Evolutionary conservation across 1,140 invertebrate species (phyloP).

Genomic region (Drosophila neocordata): DNA sequence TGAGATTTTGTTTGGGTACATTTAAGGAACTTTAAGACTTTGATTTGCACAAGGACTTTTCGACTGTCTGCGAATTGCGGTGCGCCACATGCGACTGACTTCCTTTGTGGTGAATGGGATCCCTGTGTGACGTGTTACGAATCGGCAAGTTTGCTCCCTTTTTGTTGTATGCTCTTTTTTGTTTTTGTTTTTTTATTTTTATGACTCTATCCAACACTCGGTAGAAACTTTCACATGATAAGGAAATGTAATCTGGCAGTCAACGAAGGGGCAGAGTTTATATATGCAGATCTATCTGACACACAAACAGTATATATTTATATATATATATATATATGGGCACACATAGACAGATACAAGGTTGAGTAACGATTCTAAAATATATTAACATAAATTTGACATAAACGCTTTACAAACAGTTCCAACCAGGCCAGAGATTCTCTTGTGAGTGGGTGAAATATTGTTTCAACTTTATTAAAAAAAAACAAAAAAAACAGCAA

Average conservation of each 20-base stretch:
- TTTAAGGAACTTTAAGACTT: constrained; percentile 74
- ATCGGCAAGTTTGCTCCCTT: constrained; percentile 62
- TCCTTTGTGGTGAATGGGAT: constrained; percentile 7
- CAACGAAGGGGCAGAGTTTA: constrained; percentile 28
- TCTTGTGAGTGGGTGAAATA: constrained; percentile 38
- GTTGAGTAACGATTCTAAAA: constrained; percentile 70
- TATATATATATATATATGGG: constrained; percentile 56
- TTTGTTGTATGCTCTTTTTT: constrained; percentile 15
- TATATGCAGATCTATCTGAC: constrained; percentile 74
- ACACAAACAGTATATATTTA: constrained; percentile 17
- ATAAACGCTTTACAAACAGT: constrained; percentile 79
- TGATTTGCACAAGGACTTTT: constrained; percentile 56
- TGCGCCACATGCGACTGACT: constrained; percentile 47
- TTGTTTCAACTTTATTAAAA: constrained; percentile 79
- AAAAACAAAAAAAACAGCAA: constrained; percentile 52
- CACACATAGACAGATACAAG: constrained; percentile 27
- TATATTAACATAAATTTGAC: constrained; percentile 82
- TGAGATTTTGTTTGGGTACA: constrained; percentile 42
- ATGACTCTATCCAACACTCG: constrained; percentile 66
- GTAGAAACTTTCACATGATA: constrained; percentile 69
- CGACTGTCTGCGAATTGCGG: constrained; percentile 44
- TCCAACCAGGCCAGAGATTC: constrained; percentile 24
- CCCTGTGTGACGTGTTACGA: constrained; percentile 68
- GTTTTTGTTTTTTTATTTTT: constrained; percentile 55
- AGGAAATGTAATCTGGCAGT: constrained; percentile 40